Evolutionary conservation across 2,113 vertebrate species (phyloP).

Genomic region (Zosterops japonicus): DNA sequence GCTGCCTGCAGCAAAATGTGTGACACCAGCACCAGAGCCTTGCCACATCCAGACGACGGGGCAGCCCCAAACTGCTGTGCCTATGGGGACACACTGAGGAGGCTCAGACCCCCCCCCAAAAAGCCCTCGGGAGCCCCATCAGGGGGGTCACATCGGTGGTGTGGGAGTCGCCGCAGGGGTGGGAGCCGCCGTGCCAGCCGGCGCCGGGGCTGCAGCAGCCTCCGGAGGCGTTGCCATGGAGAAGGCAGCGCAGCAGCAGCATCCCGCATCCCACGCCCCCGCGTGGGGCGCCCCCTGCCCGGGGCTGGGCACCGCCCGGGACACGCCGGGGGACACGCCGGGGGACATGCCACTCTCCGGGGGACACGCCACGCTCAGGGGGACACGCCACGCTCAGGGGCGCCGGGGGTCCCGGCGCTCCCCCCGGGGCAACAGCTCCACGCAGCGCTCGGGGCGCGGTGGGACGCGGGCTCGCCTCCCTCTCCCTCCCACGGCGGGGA

Average conservation of each 20-base stretch:
- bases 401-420: not conserved
- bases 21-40: not conserved
- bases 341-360: too few species aligned
- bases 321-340: not conserved
- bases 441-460: not conserved
- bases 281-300: conserved; percentile 24
- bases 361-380: not conserved
- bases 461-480: not conserved
- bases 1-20: not conserved
- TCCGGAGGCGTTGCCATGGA: conserved; percentile 48
- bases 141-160: not conserved
- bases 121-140: not conserved
- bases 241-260: conserved; percentile 37
- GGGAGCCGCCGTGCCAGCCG: conserved; percentile 9
- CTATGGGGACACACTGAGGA: not conserved
- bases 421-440: not conserved
- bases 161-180: not conserved
- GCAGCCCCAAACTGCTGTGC: not conserved
- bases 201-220: conserved; percentile 8
- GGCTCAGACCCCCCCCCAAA: not conserved
- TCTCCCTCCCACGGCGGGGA: not conserved
- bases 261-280: conserved; percentile 39
- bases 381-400: not conserved
- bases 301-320: not conserved
- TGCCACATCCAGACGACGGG: fast-evolving